Conservation (phyloP, 2,113 vertebrate genomes). For the Scortum barcoo region DNA sequence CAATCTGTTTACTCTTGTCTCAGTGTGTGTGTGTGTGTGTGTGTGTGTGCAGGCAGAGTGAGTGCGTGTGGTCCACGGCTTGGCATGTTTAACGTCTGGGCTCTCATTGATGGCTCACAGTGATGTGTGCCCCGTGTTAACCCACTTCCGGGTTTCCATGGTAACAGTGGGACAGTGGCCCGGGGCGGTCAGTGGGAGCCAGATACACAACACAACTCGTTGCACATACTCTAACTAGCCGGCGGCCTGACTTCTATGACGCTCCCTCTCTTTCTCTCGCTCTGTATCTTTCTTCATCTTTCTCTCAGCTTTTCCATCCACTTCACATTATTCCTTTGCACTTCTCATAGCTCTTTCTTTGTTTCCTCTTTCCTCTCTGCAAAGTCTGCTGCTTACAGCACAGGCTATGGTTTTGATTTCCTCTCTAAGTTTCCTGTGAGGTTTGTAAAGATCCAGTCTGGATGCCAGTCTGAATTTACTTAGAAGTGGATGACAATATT, state of each 20-base stretch:
- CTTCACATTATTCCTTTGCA: neutral
- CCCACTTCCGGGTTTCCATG: constrained; percentile 80
- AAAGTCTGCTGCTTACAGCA: neutral
- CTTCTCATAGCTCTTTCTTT: neutral
- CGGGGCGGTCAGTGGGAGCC: constrained; percentile 53
- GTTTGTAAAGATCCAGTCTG: no score
- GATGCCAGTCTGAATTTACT: neutral
- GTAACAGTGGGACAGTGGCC: constrained; percentile 76
- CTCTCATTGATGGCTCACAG: constrained; percentile 58
- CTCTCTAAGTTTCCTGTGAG: neutral
- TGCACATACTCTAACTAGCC: constrained; percentile 42
- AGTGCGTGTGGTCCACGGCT: constrained; percentile 25
- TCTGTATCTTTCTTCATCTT: neutral
- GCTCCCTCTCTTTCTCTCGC: neutral
- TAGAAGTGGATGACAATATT: neutral
- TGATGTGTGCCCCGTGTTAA: constrained; percentile 72
- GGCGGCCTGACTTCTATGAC: constrained; percentile 22
- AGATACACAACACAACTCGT: constrained; percentile 60
- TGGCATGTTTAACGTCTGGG: constrained; percentile 50
- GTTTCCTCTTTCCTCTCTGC: neutral
- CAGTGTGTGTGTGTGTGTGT: neutral
- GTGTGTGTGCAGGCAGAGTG: constrained; percentile 11
- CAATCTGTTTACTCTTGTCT: constrained; percentile 35
- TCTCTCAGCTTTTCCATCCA: constrained; percentile 7
- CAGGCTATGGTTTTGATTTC: neutral